These are phyloP conservation scores for Circaetus gallicus DNA, from an alignment of 2,113 vertebrate species.

Conservation along the genomic window DNA sequence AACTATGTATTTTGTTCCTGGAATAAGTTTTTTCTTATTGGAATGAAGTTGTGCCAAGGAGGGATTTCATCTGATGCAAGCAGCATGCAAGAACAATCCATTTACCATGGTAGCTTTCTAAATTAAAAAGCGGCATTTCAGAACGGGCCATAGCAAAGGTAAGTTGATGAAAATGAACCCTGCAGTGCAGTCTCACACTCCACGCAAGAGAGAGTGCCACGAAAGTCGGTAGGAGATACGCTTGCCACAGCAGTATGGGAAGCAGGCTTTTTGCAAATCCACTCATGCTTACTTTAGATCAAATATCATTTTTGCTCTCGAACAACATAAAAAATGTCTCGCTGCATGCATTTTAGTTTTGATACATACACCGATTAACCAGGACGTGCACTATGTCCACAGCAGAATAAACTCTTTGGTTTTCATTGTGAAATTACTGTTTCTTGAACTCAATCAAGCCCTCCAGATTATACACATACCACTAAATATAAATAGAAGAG, in stretches of 20 bases:
- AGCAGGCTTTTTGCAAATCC: not conserved
- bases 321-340: not conserved
- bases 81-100: not conserved
- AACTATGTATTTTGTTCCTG: not conserved
- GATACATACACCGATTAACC: not conserved
- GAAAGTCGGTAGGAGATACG: not conserved
- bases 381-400: not conserved
- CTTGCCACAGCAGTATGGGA: not conserved
- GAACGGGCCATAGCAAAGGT: not conserved
- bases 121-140: not conserved
- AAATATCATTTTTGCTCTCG: not conserved
- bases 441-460: constrained; percentile 36
- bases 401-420: not conserved
- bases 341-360: not conserved
- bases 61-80: constrained; percentile 35
- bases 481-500: constrained; percentile 65
- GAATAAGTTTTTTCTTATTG: not conserved
- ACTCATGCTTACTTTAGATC: not conserved
- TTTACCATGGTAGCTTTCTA: not conserved
- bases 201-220: not conserved
- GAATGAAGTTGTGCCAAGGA: constrained; percentile 32
- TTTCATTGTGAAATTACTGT: constrained; percentile 41
- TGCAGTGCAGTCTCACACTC: not conserved
- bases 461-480: constrained; percentile 44
- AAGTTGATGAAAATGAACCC: not conserved